A percentile compares a stretch with the other conserved stretches of the same genome.
phyloP scores from a whole-genome alignment of 2,797 vertebrate genomes.

The Acanthopagrus latus region DNA sequence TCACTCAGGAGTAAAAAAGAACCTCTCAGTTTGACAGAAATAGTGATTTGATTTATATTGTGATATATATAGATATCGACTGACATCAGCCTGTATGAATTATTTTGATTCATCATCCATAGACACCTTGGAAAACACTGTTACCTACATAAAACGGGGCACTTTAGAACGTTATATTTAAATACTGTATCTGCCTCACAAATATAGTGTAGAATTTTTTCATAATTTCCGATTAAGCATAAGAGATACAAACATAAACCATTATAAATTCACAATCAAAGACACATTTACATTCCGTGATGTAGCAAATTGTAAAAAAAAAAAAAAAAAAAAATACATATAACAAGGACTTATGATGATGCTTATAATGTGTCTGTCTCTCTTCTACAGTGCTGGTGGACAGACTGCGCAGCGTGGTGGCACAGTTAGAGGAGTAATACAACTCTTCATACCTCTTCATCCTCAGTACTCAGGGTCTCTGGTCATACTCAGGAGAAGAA shows the following conservation, averaged over 20 bases:
- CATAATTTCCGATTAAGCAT: not conserved
- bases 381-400: conserved; percentile 79
- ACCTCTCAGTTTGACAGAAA: too few relatives aligned
- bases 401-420: conserved; percentile 71
- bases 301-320: too few relatives aligned
- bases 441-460: not conserved
- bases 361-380: not conserved
- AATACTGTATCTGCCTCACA: not conserved
- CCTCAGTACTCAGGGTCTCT: not conserved
- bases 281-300: too few relatives aligned
- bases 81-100: too few relatives aligned
- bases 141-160: too few relatives aligned
- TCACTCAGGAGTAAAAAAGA: too few relatives aligned
- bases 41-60: too few relatives aligned
- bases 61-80: too few relatives aligned
- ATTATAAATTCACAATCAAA: not conserved
- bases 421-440: conserved; percentile 63
- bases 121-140: too few relatives aligned
- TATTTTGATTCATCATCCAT: too few relatives aligned
- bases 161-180: not conserved
- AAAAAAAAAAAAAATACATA: too few relatives aligned
- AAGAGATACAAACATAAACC: not conserved
- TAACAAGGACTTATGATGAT: not conserved
- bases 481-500: not conserved
- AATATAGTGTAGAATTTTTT: not conserved